Conservation (phyloP, 1,140 invertebrate genomes). For the Protaetia brevitarsis region DNA sequence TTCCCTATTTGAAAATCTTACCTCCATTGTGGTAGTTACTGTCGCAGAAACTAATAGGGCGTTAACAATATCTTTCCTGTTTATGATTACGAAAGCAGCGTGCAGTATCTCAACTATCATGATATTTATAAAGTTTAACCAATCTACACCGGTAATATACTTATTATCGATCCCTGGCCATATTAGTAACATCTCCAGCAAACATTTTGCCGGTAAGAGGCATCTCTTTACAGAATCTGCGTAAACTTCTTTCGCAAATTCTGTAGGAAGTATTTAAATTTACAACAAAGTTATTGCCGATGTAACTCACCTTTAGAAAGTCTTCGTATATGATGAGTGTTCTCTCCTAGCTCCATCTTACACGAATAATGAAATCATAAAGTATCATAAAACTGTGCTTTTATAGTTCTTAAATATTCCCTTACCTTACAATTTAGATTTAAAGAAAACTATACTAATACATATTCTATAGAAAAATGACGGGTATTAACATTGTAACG, state of each 20-base stretch:
- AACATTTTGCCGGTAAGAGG: background rate
- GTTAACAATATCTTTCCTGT: background rate
- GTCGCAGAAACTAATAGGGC: background rate
- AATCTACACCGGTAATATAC: background rate
- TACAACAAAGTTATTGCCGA: too few relatives aligned
- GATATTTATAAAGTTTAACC: background rate
- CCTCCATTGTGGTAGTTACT: background rate
- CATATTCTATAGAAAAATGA: too few relatives aligned
- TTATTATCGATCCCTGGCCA: background rate
- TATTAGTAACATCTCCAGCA: background rate
- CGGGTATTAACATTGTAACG: too few relatives aligned
- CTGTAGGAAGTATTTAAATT: background rate
- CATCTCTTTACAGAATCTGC: background rate
- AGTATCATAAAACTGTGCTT: too few relatives aligned
- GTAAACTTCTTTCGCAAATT: background rate
- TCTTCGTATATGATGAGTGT: too few relatives aligned
- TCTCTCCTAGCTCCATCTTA: too few relatives aligned
- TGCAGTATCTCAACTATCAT: background rate
- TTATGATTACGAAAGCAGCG: background rate
- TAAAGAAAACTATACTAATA: too few relatives aligned
- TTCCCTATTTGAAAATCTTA: background rate
- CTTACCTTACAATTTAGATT: too few relatives aligned
- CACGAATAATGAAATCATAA: too few relatives aligned
- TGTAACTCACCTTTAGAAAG: too few relatives aligned
- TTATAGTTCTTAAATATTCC: too few relatives aligned